Base-by-base conservation (phyloP, 1,140 invertebrate genomes). In the Antheraea mylitta region DNA sequence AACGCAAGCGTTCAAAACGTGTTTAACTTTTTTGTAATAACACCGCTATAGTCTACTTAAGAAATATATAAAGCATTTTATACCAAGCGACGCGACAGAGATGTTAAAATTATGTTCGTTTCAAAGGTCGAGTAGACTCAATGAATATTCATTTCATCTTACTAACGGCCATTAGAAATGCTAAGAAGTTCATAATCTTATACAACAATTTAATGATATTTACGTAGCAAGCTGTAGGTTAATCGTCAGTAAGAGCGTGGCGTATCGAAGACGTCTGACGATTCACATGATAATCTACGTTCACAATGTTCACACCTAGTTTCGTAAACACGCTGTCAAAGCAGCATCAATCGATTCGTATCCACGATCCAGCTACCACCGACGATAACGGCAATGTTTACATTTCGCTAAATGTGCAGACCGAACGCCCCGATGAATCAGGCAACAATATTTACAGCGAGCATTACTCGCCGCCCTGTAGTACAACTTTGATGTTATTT, bases 271-370 rank as follows among this genome's bases (percentile, higher is more conserved):
- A 53, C 68, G 73, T 66, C 67, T 70, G 59, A 67, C 65, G 53
- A 58, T 65, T 71, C 71, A 70, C 76, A 77, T 79, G 79, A 80
- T 79, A 80, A 82, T 77, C 75, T 61, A 73, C 73, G 19, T 74
- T 67, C 58, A 61, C 67, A 67, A 71, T 69, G 19, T 74, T 69
- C 64, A 30, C 68, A 65, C 63, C 59, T 42, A 37, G 48, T 73
- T 74, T 72, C 69, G 74, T 86, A 84, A 83, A 87, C 80, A 83
- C 30, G 60, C 77, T 77, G 79, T 79, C 79, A 79, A 81, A 81
- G 67, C 66, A 69, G 70, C 75, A 74, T 82, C 80, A 80, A 81
- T 86, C 78, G 81, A 76, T 78, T 69, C 62, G 58, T 67, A 63
- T 63, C 64, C 30, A 61, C 60, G 7, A 30, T 22, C 60, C 70